Conservation (phyloP, 2,888 invertebrate genomes). For the Cephus sareptanus region DNA sequence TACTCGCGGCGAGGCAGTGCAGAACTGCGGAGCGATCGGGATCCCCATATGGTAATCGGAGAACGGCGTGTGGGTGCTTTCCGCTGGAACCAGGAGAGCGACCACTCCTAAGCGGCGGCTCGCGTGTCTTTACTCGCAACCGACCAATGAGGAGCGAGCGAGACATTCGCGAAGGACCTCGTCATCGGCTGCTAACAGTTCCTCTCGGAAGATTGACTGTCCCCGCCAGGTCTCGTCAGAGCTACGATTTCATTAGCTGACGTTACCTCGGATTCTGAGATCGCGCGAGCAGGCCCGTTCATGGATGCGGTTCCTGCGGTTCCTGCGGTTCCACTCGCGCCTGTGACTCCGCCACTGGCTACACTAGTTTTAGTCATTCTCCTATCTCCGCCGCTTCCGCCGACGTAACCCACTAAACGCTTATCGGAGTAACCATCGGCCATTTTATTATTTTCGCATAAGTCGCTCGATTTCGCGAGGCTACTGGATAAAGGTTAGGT, state of each 20-base stretch:
- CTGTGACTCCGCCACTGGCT: background rate
- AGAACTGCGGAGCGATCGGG: slow-evolving; percentile 48
- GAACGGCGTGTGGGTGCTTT: slow-evolving; percentile 57
- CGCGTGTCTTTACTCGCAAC: slow-evolving; percentile 25
- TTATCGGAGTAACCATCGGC: background rate
- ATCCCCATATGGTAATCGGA: slow-evolving; percentile 62
- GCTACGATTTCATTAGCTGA: background rate
- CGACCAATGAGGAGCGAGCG: slow-evolving; percentile 27
- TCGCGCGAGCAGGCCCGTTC: background rate
- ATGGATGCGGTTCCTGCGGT: background rate
- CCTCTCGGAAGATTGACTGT: background rate
- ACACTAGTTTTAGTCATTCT: background rate
- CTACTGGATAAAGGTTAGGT: background rate
- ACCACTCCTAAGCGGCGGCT: slow-evolving; percentile 22
- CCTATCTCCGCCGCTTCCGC: background rate
- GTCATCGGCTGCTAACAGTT: background rate
- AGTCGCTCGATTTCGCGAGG: background rate
- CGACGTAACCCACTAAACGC: background rate
- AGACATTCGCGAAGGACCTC: slow-evolving; percentile 9
- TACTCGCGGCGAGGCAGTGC: slow-evolving; percentile 27
- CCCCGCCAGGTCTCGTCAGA: background rate
- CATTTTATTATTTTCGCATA: background rate
- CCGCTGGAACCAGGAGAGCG: slow-evolving; percentile 36
- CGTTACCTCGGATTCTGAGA: background rate
- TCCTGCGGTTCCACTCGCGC: too few relatives aligned